Conservation (phyloP, 2,797 vertebrate genomes). For the Bryconaethiops microstoma region DNA sequence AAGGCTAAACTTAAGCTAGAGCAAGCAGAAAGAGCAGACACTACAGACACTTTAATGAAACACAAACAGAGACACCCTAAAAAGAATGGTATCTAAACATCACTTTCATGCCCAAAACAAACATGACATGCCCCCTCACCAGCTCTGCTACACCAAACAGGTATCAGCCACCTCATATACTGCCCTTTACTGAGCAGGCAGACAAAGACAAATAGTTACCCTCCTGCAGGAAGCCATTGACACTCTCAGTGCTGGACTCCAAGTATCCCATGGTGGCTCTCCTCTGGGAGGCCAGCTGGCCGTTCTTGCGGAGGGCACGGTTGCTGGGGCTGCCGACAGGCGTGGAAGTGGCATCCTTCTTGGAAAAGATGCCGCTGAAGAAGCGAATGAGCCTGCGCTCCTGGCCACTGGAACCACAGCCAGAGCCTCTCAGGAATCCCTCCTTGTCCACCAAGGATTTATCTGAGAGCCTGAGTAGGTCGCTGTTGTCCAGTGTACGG, state of each 20-base stretch:
- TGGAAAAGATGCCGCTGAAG: constrained; percentile 91
- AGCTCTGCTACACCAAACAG: constrained; percentile 19
- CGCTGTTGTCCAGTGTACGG: constrained; percentile 92
- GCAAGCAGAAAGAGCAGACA: not conserved
- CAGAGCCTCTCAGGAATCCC: constrained; percentile 63
- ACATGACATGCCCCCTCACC: constrained; percentile 31
- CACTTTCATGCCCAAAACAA: constrained; percentile 68
- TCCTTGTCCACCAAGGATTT: constrained; percentile 68
- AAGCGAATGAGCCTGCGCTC: constrained; percentile 87
- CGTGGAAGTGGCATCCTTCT: constrained; percentile 69
- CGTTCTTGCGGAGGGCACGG: constrained; percentile 66
- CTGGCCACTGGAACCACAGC: constrained; percentile 63
- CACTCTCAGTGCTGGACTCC: constrained; percentile 87
- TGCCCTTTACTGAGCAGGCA: not conserved
- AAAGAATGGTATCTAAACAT: constrained; percentile 60
- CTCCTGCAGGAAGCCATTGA: constrained; percentile 81
- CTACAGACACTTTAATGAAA: constrained; percentile 62
- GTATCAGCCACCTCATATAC: not conserved
- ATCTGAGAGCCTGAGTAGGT: constrained; percentile 82
- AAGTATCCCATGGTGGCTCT: constrained; percentile 65
- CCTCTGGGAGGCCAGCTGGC: constrained; percentile 74
- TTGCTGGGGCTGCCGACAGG: constrained; percentile 73
- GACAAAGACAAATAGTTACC: constrained; percentile 65
- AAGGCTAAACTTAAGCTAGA: constrained; percentile 12
- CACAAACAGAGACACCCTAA: constrained; percentile 61